Conservation (phyloP, 2,888 invertebrate species). For the Thereva unica region DNA sequence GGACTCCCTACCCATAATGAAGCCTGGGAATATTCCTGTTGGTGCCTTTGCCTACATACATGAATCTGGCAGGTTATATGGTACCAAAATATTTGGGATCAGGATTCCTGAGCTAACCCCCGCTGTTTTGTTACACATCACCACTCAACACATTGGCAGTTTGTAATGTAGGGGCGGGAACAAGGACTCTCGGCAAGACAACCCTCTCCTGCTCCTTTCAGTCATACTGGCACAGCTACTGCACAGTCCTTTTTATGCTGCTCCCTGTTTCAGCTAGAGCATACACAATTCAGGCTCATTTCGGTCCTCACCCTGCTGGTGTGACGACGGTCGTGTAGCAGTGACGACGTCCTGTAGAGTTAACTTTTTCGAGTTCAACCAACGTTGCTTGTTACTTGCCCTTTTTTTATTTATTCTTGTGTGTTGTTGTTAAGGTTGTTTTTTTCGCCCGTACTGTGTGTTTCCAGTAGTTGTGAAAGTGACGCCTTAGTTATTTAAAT, state of each 20-base stretch:
- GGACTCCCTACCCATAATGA: background rate
- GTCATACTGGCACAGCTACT: conserved; percentile 16
- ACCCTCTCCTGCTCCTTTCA: conserved; percentile 21
- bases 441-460: background rate
- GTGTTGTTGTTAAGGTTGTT: too few relatives aligned
- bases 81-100: conserved; percentile 38
- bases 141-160: conserved; percentile 14
- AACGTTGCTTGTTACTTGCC: conserved; percentile 11
- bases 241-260: conserved; percentile 30
- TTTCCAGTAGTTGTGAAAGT: conserved; percentile 20
- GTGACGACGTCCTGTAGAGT: background rate
- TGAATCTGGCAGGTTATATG: background rate
- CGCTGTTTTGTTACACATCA: conserved; percentile 36
- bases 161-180: conserved; percentile 24
- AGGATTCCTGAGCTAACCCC: conserved; percentile 20
- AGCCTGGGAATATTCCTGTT: background rate
- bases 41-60: conserved; percentile 9
- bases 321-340: conserved; percentile 36
- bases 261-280: conserved; percentile 17
- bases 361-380: background rate
- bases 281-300: conserved; percentile 38
- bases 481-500: conserved; percentile 19
- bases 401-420: background rate
- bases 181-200: conserved; percentile 15
- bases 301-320: conserved; percentile 36